Conservation (phyloP, 1,140 invertebrate species). For the Dreissena rostriformis region DNA sequence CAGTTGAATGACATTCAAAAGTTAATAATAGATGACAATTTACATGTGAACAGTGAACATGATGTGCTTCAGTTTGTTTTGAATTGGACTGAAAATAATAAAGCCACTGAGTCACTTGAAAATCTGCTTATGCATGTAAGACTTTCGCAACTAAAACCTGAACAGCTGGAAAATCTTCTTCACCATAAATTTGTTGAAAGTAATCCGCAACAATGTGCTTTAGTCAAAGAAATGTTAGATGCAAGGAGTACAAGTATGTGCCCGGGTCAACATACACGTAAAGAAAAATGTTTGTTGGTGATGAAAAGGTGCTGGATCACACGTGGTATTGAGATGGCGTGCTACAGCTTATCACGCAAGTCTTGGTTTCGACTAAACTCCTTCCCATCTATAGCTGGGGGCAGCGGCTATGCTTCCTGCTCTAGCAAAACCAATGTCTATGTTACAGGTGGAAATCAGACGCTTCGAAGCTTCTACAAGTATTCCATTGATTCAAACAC, state of each 20-base stretch:
- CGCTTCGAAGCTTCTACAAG: slow-evolving; percentile 3
- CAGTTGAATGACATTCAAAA: slow-evolving; percentile 36
- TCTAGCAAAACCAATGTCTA: slow-evolving; percentile 21
- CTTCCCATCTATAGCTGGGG: too few species aligned
- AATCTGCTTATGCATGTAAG: slow-evolving; percentile 38
- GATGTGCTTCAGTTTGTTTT: slow-evolving; percentile 53
- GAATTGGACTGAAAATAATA: slow-evolving; percentile 40
- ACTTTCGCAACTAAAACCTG: slow-evolving; percentile 24
- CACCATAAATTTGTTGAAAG: background rate
- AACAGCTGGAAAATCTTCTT: background rate
- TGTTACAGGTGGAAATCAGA: background rate
- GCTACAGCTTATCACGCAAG: slow-evolving; percentile 28
- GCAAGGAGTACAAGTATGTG: too few species aligned
- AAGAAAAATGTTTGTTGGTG: slow-evolving; percentile 49
- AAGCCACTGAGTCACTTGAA: slow-evolving; percentile 13
- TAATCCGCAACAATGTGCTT: background rate
- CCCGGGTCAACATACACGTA: background rate
- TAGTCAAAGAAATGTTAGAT: background rate
- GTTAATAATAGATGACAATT: slow-evolving; percentile 51
- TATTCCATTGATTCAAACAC: slow-evolving; percentile 20
- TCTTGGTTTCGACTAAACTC: slow-evolving; percentile 29
- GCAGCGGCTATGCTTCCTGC: slow-evolving; percentile 40
- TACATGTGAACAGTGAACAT: slow-evolving; percentile 51
- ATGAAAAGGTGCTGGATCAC: background rate
- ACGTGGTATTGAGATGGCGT: slow-evolving; percentile 7